A percentile compares a stretch with the other conserved stretches of the same genome.
These are phyloP conservation scores for Zele albiditarsus DNA, from an alignment of 2,888 invertebrate genomes.

Conservation along the genomic window DNA sequence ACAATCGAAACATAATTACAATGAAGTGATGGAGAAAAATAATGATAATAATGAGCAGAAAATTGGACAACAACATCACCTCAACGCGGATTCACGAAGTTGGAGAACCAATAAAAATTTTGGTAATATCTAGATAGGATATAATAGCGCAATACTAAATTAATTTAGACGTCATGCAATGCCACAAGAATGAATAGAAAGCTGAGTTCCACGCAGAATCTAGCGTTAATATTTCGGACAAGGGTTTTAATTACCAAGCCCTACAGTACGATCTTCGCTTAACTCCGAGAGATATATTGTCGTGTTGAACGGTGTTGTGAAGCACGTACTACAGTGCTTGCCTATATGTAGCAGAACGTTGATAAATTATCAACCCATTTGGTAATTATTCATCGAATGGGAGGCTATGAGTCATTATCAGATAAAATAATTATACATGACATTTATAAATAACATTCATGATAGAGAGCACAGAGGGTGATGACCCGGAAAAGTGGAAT, in stretches of 20 bases:
- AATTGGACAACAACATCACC: slow-evolving; percentile 36
- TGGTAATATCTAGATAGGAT: not conserved
- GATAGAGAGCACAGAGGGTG: too few relatives aligned
- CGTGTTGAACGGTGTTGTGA: not conserved
- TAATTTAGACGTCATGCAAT: slow-evolving; percentile 40
- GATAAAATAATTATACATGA: not conserved
- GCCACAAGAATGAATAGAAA: slow-evolving; percentile 20
- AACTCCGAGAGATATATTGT: not conserved
- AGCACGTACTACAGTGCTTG: not conserved
- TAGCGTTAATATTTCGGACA: not conserved
- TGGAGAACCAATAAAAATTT: slow-evolving; percentile 11
- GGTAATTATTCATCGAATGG: not conserved
- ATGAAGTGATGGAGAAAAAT: not conserved
- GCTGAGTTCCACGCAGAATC: slow-evolving; percentile 35
- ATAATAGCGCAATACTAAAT: slow-evolving; percentile 32
- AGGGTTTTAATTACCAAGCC: not conserved
- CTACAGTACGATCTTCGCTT: not conserved
- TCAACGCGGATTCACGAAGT: slow-evolving; percentile 26
- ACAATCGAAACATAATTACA: too few relatives aligned
- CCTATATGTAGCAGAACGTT: not conserved
- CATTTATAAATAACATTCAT: not conserved
- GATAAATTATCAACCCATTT: not conserved
- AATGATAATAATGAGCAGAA: slow-evolving; percentile 7
- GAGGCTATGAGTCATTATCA: not conserved
- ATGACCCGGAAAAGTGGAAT: too few relatives aligned